Evolutionary conservation across 2,888 invertebrate species (phyloP).

Genomic region (Lumbricus terrestris): DNA sequence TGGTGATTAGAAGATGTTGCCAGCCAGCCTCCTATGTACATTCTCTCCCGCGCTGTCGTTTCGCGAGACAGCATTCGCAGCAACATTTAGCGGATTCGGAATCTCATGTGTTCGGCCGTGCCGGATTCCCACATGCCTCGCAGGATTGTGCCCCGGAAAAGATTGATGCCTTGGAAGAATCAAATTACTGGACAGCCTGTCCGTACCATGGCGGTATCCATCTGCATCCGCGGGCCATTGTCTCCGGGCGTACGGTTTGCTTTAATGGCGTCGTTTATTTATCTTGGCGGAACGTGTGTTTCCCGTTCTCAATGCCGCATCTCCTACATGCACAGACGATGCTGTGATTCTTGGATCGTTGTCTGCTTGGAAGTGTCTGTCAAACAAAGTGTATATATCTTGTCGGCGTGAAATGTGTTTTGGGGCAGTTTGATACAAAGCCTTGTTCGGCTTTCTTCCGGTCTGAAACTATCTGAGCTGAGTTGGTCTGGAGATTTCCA

Average conservation of each 20-base stretch:
- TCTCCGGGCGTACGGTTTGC: neutral
- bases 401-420: neutral
- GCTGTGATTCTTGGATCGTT: neutral
- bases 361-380: neutral
- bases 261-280: conserved; percentile 3
- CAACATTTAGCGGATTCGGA: conserved; percentile 5
- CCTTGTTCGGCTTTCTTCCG: neutral
- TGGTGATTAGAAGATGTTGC: neutral
- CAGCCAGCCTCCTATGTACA: neutral
- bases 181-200: neutral
- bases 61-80: neutral
- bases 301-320: neutral
- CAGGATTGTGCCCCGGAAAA: neutral
- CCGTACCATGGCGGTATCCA: neutral
- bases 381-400: neutral
- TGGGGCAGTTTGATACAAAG: neutral
- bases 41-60: neutral
- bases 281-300: neutral
- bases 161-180: neutral
- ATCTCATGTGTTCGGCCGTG: neutral
- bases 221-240: neutral
- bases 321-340: neutral
- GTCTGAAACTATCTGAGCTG: neutral
- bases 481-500: conserved; percentile 3
- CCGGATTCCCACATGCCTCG: neutral